Percentiles rank a stretch among this genome's conserved stretches.
Evolutionary conservation across 2,113 vertebrate genomes (phyloP).

Genomic region (Bubo scandiacus): DNA sequence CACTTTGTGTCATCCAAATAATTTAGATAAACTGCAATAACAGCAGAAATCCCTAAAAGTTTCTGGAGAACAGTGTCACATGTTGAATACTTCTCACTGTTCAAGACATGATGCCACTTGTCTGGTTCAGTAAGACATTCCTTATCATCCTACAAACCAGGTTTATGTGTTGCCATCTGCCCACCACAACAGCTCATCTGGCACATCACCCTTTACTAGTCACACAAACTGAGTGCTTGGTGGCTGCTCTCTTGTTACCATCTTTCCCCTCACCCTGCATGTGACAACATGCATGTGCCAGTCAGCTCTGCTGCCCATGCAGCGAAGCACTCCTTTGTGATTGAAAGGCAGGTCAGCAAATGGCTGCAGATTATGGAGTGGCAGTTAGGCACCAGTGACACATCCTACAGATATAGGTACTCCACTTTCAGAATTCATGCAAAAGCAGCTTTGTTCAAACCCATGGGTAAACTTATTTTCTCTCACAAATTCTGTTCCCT

Average conservation of each 20-base stretch:
- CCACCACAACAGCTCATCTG: background rate
- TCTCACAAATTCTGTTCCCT: background rate
- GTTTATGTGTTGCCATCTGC: background rate
- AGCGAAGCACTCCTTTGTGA: background rate
- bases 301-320: background rate
- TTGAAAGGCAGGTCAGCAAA: background rate
- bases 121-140: background rate
- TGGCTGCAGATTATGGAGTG: background rate
- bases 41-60: background rate
- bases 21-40: conserved; percentile 7
- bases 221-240: background rate
- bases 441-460: background rate
- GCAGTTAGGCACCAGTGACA: background rate
- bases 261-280: background rate
- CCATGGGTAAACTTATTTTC: background rate
- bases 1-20: background rate
- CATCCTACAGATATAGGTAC: background rate
- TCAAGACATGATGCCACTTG: background rate
- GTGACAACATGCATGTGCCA: background rate
- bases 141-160: background rate
- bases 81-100: background rate
- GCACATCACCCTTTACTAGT: background rate
- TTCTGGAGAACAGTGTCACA: background rate
- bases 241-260: background rate
- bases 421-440: background rate